phyloP scores from a whole-genome alignment of 2,888 invertebrate genomes.

The Orthosia gracilis region DNA sequence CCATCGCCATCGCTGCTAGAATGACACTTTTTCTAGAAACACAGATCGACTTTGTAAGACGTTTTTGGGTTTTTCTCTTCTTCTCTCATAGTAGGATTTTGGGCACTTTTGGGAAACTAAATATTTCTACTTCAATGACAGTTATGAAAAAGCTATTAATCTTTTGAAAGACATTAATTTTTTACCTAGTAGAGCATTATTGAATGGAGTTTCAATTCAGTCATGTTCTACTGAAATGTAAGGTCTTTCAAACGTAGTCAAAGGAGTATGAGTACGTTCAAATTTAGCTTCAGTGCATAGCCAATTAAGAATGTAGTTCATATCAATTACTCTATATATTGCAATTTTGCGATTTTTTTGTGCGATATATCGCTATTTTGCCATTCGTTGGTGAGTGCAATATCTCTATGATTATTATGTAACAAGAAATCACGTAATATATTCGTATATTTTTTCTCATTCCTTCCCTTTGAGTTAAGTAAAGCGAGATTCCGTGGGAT shows the following conservation, averaged over 20 bases:
- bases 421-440: background rate
- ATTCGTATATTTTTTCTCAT: background rate
- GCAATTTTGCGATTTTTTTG: no score
- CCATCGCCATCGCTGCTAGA: no score
- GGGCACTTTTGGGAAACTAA: conserved; percentile 17
- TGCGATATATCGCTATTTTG: no score
- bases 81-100: background rate
- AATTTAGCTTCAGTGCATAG: background rate
- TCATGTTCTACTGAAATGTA: no score
- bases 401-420: conserved; percentile 12
- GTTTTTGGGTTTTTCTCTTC: conserved; percentile 27
- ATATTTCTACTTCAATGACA: background rate
- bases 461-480: conserved; percentile 4
- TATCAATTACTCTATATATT: no score
- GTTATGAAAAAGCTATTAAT: conserved; percentile 1
- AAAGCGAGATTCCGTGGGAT: conserved; percentile 26
- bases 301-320: no score
- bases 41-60: conserved; percentile 29
- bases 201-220: background rate
- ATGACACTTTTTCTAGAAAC: no score
- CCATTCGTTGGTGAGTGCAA: background rate
- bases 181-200: background rate
- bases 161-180: conserved; percentile 5
- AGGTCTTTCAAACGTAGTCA: background rate
- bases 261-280: background rate